These are phyloP conservation scores for Poeciliopsis gracilis DNA, from an alignment of 2,797 vertebrate genomes.

Conservation along the genomic window DNA sequence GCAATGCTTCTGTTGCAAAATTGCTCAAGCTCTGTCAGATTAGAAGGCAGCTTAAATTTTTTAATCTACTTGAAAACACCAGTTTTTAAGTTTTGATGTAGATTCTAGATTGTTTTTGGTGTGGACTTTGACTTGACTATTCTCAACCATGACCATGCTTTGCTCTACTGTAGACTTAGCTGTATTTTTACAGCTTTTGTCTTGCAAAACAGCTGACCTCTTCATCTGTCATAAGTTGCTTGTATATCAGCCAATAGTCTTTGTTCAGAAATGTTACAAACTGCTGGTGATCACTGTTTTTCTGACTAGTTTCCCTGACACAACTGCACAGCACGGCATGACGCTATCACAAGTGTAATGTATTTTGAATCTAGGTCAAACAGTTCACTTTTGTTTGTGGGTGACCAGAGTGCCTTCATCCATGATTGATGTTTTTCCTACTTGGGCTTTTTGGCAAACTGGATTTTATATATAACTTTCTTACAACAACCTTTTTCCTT, in stretches of 20 bases:
- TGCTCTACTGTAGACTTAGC: not conserved
- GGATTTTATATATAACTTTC: not conserved
- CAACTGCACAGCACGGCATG: not conserved
- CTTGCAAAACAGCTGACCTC: not conserved
- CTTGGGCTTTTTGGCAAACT: not conserved
- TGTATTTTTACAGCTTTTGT: not conserved
- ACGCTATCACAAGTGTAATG: not conserved
- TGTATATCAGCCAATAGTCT: not conserved
- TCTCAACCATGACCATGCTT: not conserved
- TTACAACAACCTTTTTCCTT: not conserved
- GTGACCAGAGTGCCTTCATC: not conserved
- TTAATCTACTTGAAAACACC: not conserved
- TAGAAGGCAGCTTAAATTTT: not conserved
- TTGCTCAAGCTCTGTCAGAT: not conserved
- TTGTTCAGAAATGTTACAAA: not conserved
- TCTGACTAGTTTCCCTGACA: not conserved
- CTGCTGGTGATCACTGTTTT: not conserved
- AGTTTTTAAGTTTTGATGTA: not conserved
- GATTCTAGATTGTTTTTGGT: not conserved
- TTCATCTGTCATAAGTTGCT: not conserved
- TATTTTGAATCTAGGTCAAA: not conserved
- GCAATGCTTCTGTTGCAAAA: not conserved
- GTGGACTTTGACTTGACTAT: not conserved
- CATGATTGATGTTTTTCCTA: not conserved
- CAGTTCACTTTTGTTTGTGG: not conserved